phyloP scores from a whole-genome alignment of 2,113 vertebrate species.

The Sceloporus tristichus region DNA sequence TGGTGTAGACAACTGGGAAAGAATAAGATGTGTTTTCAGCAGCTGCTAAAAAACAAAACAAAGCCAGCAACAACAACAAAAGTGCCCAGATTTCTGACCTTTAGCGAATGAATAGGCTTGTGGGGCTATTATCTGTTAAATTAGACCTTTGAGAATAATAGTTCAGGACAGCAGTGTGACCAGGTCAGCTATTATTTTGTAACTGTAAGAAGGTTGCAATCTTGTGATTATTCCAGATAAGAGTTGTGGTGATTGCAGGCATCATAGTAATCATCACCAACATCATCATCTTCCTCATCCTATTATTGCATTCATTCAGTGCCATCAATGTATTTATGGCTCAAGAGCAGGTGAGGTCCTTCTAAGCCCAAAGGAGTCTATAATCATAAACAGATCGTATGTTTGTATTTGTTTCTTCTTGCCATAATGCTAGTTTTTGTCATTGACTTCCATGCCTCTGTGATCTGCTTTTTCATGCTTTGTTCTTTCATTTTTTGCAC shows the following conservation, averaged over 20 bases:
- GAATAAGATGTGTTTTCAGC: neutral
- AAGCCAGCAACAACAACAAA: neutral
- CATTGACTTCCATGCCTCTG: too few relatives aligned
- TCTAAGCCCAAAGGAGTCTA: neutral
- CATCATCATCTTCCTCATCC: too few relatives aligned
- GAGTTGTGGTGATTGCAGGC: neutral
- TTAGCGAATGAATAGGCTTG: neutral
- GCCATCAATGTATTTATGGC: neutral
- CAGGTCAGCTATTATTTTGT: neutral
- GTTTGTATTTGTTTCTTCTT: neutral
- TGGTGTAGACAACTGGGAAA: neutral
- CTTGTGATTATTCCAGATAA: constrained; percentile 25
- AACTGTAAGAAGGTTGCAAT: neutral
- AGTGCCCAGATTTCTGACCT: neutral
- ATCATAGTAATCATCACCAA: too few relatives aligned
- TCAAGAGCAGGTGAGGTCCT: neutral
- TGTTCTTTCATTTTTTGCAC: too few relatives aligned
- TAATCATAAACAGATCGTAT: neutral
- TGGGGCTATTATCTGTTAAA: neutral
- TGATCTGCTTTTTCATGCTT: too few relatives aligned
- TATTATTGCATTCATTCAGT: neutral
- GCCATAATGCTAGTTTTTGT: neutral
- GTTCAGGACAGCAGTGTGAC: neutral
- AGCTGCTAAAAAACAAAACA: neutral
- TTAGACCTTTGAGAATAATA: neutral